A percentile compares a stretch with the other conserved stretches of the same genome.
These are phyloP conservation scores for Lindbergichthys nudifrons DNA, from an alignment of 2,797 vertebrate species.

Conservation along the genomic window DNA sequence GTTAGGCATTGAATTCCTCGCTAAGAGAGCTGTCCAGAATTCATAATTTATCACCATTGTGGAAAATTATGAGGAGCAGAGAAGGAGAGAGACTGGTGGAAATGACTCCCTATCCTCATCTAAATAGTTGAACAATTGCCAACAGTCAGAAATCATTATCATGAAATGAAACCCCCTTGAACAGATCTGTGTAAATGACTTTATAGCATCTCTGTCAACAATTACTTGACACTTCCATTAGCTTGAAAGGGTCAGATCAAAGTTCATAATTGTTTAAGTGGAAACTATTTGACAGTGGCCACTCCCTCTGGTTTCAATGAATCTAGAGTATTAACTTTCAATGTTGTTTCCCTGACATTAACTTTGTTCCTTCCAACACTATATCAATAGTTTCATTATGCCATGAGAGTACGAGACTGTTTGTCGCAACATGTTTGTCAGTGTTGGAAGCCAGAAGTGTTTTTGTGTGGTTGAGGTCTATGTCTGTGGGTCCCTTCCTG, in stretches of 20 bases:
- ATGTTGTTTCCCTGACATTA: constrained; percentile 4
- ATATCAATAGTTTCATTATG: constrained; percentile 8
- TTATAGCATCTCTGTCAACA: constrained; percentile 14
- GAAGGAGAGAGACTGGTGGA: constrained; percentile 6
- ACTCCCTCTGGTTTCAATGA: constrained; percentile 8
- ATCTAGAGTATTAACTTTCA: constrained; percentile 1
- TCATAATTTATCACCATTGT: constrained; percentile 22
- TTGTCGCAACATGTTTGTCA: background rate
- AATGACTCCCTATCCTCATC: constrained; percentile 30
- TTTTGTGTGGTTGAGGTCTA: constrained; percentile 20
- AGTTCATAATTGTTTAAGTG: constrained; percentile 5
- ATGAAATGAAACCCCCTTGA: background rate
- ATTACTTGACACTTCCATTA: background rate
- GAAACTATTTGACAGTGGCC: constrained; percentile 6
- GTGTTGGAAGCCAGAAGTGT: constrained; percentile 31
- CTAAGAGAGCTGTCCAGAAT: constrained; percentile 8
- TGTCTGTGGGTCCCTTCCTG: constrained; percentile 51
- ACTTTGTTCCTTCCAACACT: background rate
- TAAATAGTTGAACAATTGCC: constrained; percentile 41
- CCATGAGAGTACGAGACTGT: background rate
- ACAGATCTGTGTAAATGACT: constrained; percentile 20
- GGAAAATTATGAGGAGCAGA: constrained; percentile 10
- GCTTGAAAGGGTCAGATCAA: background rate
- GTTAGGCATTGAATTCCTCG: constrained; percentile 13
- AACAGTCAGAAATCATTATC: constrained; percentile 32